A percentile compares a stretch with the other conserved stretches of the same genome.
Evolutionary conservation across 2,797 vertebrate genomes (phyloP).

Genomic region (Xiphorhynchus erythropygius): DNA sequence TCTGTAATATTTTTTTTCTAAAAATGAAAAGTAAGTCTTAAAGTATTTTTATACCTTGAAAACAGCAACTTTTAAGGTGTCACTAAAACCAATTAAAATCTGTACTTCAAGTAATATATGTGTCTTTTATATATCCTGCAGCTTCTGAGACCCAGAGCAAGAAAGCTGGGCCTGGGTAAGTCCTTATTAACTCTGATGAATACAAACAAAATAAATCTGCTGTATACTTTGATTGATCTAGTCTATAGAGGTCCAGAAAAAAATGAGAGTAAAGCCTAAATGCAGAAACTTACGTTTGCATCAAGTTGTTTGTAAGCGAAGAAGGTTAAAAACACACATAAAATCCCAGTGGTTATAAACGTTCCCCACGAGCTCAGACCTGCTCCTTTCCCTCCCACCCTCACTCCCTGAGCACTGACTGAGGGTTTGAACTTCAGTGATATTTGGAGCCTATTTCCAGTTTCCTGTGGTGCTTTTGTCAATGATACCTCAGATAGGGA

Average conservation of each 20-base stretch:
- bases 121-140: constrained; percentile 65
- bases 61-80: neutral
- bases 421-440: neutral
- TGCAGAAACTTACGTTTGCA: neutral
- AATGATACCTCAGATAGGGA: neutral
- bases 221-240: neutral
- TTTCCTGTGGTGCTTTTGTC: neutral
- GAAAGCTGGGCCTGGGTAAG: constrained; percentile 93
- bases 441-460: neutral
- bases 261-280: neutral
- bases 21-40: neutral
- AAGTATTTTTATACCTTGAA: neutral
- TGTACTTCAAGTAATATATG: neutral
- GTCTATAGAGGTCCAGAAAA: neutral
- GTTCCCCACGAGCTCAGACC: neutral
- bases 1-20: neutral
- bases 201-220: neutral
- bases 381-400: neutral
- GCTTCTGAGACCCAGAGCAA: constrained; percentile 89
- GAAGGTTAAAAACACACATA: neutral
- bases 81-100: neutral
- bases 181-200: neutral
- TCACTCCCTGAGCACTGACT: neutral
- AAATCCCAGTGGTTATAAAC: neutral
- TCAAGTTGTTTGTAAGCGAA: neutral